Evolutionary conservation across 2,888 invertebrate species (phyloP).

Genomic region (Dolichomitus sp.): DNA sequence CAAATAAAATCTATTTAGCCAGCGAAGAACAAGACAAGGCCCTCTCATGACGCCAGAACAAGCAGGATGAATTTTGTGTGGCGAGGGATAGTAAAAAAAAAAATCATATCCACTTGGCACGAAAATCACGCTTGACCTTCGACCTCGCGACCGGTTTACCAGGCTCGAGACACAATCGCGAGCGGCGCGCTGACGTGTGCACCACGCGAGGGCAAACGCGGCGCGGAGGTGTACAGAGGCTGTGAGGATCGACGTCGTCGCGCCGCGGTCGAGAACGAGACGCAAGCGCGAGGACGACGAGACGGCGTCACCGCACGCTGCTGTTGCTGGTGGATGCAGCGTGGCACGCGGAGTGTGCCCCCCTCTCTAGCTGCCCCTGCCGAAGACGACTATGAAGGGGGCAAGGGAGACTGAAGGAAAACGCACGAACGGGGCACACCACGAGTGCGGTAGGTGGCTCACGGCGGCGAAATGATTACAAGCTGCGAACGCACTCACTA

Average conservation of each 20-base stretch:
- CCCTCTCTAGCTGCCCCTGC: background rate
- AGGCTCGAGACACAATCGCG: conserved; percentile 45
- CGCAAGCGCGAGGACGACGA: conserved; percentile 37
- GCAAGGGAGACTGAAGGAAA: conserved; percentile 64
- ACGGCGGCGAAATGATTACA: conserved; percentile 85
- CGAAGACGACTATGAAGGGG: conserved; percentile 11
- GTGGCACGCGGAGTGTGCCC: conserved; percentile 12
- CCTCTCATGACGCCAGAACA: background rate
- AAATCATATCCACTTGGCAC: conserved; percentile 44
- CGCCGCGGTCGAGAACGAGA: conserved; percentile 31
- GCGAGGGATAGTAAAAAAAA: conserved; percentile 32
- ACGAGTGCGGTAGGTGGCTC: conserved; percentile 82
- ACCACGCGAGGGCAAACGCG: conserved; percentile 25
- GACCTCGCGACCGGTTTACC: conserved; percentile 60
- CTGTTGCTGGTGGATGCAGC: conserved; percentile 16
- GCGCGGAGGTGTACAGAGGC: conserved; percentile 33
- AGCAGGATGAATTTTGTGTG: conserved; percentile 10
- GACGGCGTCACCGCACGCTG: conserved; percentile 7
- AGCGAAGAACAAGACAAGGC: background rate
- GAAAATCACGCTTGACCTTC: conserved; percentile 60
- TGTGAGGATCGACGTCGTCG: conserved; percentile 25
- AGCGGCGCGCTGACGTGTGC: conserved; percentile 34
- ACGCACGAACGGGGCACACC: conserved; percentile 56
- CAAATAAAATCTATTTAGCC: background rate
- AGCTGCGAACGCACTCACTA: conserved; percentile 80